These are phyloP conservation scores for Macropus fuliginosus DNA, from an alignment of 2,797 vertebrate species.

Conservation along the genomic window DNA sequence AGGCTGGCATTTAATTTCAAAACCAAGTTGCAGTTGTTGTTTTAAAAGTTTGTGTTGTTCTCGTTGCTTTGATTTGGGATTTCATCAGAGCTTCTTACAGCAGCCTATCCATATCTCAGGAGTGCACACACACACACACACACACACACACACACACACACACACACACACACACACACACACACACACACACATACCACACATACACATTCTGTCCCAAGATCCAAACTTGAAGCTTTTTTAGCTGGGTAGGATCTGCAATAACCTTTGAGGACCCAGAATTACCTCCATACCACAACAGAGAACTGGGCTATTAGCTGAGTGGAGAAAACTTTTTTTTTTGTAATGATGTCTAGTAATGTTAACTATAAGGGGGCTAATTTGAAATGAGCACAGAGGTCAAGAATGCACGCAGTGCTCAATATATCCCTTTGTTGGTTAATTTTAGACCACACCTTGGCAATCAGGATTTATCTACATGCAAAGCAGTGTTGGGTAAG, in stretches of 20 bases:
- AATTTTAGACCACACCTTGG: neutral
- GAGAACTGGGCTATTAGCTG: neutral
- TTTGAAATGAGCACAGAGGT: neutral
- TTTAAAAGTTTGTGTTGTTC: neutral
- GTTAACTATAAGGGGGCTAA: neutral
- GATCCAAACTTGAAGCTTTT: neutral
- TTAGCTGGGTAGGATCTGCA: neutral
- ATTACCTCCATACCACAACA: neutral
- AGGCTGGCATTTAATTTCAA: neutral
- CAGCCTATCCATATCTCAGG: neutral
- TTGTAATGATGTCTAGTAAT: neutral
- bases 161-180: no score
- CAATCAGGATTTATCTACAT: neutral
- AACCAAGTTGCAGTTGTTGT: constrained; percentile 1
- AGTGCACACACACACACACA: neutral
- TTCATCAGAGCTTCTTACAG: neutral
- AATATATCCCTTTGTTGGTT: neutral
- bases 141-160: no score
- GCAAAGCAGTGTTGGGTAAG: neutral
- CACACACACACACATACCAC: no score
- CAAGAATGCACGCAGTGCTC: neutral
- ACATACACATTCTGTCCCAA: neutral
- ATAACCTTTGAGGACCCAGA: neutral
- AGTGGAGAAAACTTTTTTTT: neutral
- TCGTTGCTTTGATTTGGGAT: neutral